phyloP scores from a whole-genome alignment of 92 coral and sea anemone genomes.

The Epizoanthus scotinus region DNA sequence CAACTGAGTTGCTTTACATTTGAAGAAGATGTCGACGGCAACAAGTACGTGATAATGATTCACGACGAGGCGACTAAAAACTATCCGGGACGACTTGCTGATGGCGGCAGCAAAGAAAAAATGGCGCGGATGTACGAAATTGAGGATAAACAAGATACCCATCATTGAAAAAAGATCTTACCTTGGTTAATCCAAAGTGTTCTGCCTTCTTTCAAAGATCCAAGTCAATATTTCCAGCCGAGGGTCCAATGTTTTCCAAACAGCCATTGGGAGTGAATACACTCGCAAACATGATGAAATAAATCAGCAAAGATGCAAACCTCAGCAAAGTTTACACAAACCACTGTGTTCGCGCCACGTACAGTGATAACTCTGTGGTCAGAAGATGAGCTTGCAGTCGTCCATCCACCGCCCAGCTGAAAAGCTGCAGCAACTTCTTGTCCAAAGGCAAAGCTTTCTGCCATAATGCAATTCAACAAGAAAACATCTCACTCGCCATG shows the following conservation, averaged over 20 bases:
- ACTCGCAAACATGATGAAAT: no score
- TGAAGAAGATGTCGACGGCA: slow-evolving; percentile 36
- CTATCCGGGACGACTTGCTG: slow-evolving; percentile 50
- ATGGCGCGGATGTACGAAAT: slow-evolving; percentile 42
- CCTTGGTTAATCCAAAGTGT: no score
- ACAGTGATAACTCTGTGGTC: slow-evolving; percentile 19
- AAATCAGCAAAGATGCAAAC: no score
- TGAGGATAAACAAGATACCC: background rate
- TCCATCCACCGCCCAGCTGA: slow-evolving; percentile 21
- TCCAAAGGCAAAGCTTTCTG: no score
- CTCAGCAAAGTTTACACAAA: no score
- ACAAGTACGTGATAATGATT: slow-evolving; percentile 53
- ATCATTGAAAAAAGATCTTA: slow-evolving; percentile 19
- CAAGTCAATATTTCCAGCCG: background rate
- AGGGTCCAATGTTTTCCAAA: slow-evolving; percentile 18
- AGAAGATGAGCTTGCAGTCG: slow-evolving; percentile 11
- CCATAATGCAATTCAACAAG: no score
- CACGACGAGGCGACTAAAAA: slow-evolving; percentile 55
- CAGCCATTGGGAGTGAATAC: background rate
- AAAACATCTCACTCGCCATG: no score
- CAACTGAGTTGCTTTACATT: slow-evolving; percentile 46
- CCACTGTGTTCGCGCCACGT: slow-evolving; percentile 26
- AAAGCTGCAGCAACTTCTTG: background rate
- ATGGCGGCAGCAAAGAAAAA: slow-evolving; percentile 41
- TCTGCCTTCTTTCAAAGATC: slow-evolving; percentile 39